Evolutionary conservation across 2,113 vertebrate genomes (phyloP).

Genomic region (Xiphophorus couchianus): DNA sequence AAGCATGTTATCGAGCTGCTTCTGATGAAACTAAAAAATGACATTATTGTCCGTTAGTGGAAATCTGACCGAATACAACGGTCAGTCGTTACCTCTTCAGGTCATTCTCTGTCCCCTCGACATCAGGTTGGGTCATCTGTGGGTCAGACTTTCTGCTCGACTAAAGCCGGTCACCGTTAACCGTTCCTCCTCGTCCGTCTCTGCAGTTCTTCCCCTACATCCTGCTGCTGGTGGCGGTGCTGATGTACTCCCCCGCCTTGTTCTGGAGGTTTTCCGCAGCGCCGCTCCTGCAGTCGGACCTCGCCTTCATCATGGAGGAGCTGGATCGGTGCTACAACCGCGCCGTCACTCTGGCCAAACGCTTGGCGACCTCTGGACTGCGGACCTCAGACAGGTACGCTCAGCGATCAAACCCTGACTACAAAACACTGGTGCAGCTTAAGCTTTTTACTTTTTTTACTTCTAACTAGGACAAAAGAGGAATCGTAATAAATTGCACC

Average conservation of each 20-base stretch:
- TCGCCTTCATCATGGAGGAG: constrained; percentile 95
- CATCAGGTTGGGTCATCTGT: not conserved
- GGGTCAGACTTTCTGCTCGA: not conserved
- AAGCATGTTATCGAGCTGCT: no score
- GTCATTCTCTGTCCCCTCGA: not conserved
- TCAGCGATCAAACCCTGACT: no score
- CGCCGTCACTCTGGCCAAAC: constrained; percentile 88
- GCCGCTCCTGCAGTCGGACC: constrained; percentile 89
- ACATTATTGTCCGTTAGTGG: not conserved
- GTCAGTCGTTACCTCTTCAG: not conserved
- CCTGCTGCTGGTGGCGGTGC: constrained; percentile 87
- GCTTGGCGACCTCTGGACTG: constrained; percentile 46
- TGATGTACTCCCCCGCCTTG: constrained; percentile 87
- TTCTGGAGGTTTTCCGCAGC: constrained; percentile 91
- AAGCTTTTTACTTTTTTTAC: no score
- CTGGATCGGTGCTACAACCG: constrained; percentile 93
- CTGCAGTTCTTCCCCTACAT: constrained; percentile 94
- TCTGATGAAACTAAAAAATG: no score
- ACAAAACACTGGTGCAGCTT: no score
- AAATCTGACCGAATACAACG: not conserved
- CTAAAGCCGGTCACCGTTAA: not conserved
- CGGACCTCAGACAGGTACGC: constrained; percentile 64
- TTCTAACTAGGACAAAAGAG: no score
- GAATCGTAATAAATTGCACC: no score
- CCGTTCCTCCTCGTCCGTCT: not conserved